A percentile compares a stretch with the other conserved stretches of the same genome.
These are phyloP conservation scores for Embiotoca jacksoni DNA, from an alignment of 2,113 vertebrate genomes.

Conservation along the genomic window DNA sequence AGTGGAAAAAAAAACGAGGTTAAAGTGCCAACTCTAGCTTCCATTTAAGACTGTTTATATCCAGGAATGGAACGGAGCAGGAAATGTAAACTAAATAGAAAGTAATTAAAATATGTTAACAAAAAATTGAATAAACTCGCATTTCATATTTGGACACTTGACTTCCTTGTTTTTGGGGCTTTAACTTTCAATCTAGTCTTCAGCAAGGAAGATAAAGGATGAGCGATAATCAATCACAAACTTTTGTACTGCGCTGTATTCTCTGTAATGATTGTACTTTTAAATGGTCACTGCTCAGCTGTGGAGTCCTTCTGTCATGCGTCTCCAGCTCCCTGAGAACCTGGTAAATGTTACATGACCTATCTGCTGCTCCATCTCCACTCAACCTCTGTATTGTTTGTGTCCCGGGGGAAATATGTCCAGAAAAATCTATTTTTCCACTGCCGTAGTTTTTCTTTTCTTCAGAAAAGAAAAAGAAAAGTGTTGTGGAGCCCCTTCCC, in stretches of 20 bases:
- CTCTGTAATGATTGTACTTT: not conserved
- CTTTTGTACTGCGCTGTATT: not conserved
- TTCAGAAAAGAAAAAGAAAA: conserved; percentile 17
- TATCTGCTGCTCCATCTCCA: conserved; percentile 70
- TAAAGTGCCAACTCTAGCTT: too few relatives aligned
- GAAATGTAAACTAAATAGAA: too few relatives aligned
- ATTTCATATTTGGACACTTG: not conserved
- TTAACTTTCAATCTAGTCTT: too few relatives aligned
- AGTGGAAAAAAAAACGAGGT: too few relatives aligned
- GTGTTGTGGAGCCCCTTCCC: conserved; percentile 12
- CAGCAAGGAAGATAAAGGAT: not conserved
- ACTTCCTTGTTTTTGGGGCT: not conserved
- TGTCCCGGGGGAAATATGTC: conserved; percentile 65
- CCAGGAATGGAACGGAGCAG: too few relatives aligned
- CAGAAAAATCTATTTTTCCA: conserved; percentile 69
- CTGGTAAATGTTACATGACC: conserved; percentile 72
- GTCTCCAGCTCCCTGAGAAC: conserved; percentile 58
- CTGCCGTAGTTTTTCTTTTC: conserved; percentile 46
- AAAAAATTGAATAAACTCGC: not conserved
- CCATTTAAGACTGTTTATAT: too few relatives aligned
- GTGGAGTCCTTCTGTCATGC: conserved; percentile 37
- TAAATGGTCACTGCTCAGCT: conserved; percentile 1
- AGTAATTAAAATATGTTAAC: too few relatives aligned
- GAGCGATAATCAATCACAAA: not conserved
- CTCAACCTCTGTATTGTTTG: conserved; percentile 59